These are phyloP conservation scores for Macroramphosus scolopax DNA, from an alignment of 2,797 vertebrate genomes.

Conservation along the genomic window DNA sequence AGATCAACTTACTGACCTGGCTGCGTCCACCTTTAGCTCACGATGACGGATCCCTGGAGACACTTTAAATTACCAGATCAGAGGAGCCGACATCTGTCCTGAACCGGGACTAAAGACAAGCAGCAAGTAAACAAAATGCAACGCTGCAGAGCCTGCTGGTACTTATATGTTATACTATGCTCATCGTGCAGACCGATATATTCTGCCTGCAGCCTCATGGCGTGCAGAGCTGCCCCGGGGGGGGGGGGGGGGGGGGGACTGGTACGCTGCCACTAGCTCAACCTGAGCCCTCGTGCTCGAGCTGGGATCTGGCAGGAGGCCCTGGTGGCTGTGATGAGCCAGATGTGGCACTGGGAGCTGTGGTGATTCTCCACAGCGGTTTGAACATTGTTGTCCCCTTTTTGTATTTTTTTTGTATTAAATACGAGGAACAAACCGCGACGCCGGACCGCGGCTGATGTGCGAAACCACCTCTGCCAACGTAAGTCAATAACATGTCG, in stretches of 20 bases:
- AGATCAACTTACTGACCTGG: slow-evolving; percentile 64
- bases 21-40: slow-evolving; percentile 27
- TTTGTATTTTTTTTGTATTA: slow-evolving; percentile 13
- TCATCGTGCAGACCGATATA: slow-evolving; percentile 2
- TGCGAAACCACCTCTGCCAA: slow-evolving; percentile 1
- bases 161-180: not conserved
- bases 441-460: not conserved
- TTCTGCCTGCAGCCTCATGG: slow-evolving; percentile 26
- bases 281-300: slow-evolving; percentile 59
- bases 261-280: slow-evolving; percentile 57
- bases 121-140: slow-evolving; percentile 3
- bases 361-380: slow-evolving; percentile 58
- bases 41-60: slow-evolving; percentile 35
- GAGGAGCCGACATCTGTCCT: slow-evolving; percentile 17
- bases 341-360: slow-evolving; percentile 73
- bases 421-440: slow-evolving; percentile 28
- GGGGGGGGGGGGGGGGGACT: too few relatives aligned
- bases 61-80: slow-evolving; percentile 42
- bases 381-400: slow-evolving; percentile 35
- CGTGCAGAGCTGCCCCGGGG: slow-evolving; percentile 35
- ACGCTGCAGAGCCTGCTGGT: not conserved
- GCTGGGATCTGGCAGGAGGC: slow-evolving; percentile 55
- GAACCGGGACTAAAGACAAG: too few relatives aligned
- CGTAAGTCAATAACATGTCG: not conserved
- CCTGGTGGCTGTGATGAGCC: slow-evolving; percentile 65